Conservation (phyloP, 2,797 vertebrate genomes). For the Pampus argenteus region DNA sequence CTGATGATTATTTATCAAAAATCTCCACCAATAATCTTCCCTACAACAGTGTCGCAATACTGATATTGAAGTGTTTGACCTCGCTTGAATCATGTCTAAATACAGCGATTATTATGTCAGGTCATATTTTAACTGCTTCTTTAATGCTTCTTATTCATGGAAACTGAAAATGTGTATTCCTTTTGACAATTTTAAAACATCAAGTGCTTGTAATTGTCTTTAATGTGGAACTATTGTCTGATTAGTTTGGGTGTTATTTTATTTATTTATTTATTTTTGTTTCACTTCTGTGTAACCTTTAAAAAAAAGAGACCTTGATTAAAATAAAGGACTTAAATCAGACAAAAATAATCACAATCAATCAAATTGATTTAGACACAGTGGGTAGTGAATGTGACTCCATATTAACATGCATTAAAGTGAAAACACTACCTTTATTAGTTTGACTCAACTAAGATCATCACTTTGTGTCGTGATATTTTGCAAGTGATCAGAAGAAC, state of each 20-base stretch:
- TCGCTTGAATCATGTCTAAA: background rate
- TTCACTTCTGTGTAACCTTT: too few relatives aligned
- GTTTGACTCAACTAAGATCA: background rate
- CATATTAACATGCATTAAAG: background rate
- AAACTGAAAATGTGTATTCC: background rate
- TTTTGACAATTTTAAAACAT: background rate
- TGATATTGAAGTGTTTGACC: too few relatives aligned
- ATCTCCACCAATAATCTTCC: too few relatives aligned
- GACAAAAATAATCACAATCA: slow-evolving; percentile 3
- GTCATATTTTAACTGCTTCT: background rate
- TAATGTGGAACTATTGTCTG: background rate
- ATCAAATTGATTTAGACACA: slow-evolving; percentile 9
- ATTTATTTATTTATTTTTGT: too few relatives aligned
- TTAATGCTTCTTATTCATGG: background rate
- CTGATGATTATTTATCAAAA: too few relatives aligned
- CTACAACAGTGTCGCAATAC: too few relatives aligned
- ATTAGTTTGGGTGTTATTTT: background rate
- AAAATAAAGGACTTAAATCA: background rate
- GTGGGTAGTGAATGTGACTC: background rate
- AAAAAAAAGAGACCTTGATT: background rate
- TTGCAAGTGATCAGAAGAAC: slow-evolving; percentile 38
- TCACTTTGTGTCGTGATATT: slow-evolving; percentile 1
- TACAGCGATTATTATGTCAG: background rate
- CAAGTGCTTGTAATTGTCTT: background rate
- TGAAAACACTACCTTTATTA: background rate